phyloP scores from a whole-genome alignment of 2,888 invertebrate genomes.

The Orthosia gothica region DNA sequence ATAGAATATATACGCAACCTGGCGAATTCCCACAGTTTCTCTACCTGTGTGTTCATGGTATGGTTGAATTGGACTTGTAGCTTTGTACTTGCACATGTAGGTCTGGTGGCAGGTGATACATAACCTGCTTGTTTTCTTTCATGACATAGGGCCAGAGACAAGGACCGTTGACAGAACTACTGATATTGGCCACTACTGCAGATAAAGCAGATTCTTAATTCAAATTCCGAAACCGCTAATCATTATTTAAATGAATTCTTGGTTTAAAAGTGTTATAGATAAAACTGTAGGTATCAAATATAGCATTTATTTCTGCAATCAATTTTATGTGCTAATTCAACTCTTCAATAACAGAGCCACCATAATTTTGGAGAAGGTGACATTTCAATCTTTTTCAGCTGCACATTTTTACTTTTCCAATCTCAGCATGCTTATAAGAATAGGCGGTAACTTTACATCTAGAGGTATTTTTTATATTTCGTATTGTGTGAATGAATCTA shows the following conservation, averaged over 20 bases:
- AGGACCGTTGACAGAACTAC: not conserved
- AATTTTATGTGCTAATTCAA: not conserved
- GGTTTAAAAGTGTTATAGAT: too few species aligned
- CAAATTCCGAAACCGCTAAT: too few species aligned
- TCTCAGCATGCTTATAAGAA: not conserved
- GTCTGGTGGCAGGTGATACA: slow-evolving; percentile 1
- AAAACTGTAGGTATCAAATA: not conserved
- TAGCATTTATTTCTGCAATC: not conserved
- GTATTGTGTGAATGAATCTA: slow-evolving; percentile 11
- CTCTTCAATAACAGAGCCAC: not conserved
- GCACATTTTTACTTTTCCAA: not conserved
- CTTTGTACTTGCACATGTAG: slow-evolving; percentile 17
- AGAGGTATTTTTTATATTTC: slow-evolving; percentile 12
- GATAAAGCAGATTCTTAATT: too few species aligned
- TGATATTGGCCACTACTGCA: not conserved
- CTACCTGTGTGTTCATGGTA: slow-evolving; percentile 69
- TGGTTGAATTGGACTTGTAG: slow-evolving; percentile 27
- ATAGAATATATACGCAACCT: slow-evolving; percentile 34
- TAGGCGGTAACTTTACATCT: not conserved
- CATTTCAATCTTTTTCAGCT: not conserved
- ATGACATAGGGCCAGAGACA: not conserved
- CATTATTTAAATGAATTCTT: too few species aligned
- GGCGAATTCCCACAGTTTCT: slow-evolving; percentile 81
- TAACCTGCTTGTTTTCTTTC: slow-evolving; percentile 25
- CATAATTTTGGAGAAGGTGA: not conserved